These are phyloP conservation scores for Acipenser ruthenus DNA, from an alignment of 2,797 vertebrate genomes.

Conservation along the genomic window DNA sequence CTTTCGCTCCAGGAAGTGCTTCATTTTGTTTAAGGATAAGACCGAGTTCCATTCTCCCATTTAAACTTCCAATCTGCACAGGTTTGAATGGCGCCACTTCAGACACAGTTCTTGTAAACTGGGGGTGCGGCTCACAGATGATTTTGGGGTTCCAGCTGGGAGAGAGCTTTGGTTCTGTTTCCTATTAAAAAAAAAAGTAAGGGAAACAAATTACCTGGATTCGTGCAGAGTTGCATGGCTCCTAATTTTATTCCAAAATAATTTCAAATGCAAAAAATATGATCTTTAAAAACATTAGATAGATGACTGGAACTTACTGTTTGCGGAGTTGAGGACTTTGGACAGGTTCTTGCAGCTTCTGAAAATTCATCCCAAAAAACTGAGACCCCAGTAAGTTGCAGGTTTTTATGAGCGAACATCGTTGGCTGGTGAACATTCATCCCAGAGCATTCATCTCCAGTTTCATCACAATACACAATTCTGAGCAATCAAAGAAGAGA, in stretches of 20 bases:
- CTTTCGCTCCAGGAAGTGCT: slow-evolving; percentile 91
- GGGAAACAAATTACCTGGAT: slow-evolving; percentile 9
- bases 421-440: slow-evolving; percentile 90
- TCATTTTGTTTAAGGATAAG: slow-evolving; percentile 91
- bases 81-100: slow-evolving; percentile 78
- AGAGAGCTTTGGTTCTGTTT: slow-evolving; percentile 91
- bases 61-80: slow-evolving; percentile 80
- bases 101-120: slow-evolving; percentile 81
- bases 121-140: slow-evolving; percentile 87
- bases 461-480: slow-evolving; percentile 89
- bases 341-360: slow-evolving; percentile 73
- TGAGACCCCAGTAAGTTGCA: slow-evolving; percentile 82
- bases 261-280: no score
- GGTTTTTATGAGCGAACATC: slow-evolving; percentile 87
- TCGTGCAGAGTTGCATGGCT: neutral
- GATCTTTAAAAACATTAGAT: neutral
- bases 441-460: slow-evolving; percentile 77
- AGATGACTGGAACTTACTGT: slow-evolving; percentile 54
- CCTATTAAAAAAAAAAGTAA: slow-evolving; percentile 48
- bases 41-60: slow-evolving; percentile 80
- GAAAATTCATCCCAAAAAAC: slow-evolving; percentile 93
- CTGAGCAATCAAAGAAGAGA: slow-evolving; percentile 39
- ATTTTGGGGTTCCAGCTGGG: slow-evolving; percentile 98
- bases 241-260: no score
- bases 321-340: slow-evolving; percentile 75